phyloP scores from a whole-genome alignment of 2,888 invertebrate genomes.

The Disparrhopalites patrizii region DNA sequence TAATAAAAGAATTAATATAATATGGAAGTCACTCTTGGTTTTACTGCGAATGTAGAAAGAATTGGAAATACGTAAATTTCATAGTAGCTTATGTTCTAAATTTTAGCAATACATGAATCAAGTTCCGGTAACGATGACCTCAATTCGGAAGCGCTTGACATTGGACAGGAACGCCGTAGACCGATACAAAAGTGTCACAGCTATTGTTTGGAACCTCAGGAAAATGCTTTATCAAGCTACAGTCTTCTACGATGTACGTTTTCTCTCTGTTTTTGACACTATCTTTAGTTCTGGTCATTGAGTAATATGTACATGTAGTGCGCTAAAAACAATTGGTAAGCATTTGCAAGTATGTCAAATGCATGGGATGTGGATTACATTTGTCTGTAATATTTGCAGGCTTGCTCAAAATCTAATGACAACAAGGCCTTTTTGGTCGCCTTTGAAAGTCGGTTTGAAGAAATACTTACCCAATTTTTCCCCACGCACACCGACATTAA shows the following conservation, averaged over 20 bases:
- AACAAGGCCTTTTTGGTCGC: conserved; percentile 1
- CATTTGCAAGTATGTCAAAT: neutral
- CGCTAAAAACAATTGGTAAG: neutral
- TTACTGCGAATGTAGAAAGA: neutral
- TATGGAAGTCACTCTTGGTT: neutral
- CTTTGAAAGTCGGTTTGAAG: conserved; percentile 16
- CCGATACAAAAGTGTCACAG: conserved; percentile 14
- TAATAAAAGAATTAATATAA: neutral
- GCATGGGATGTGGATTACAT: neutral
- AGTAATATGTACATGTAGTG: neutral
- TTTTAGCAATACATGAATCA: conserved; percentile 23
- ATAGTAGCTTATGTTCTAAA: neutral
- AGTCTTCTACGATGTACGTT: conserved; percentile 31
- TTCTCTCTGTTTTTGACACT: neutral
- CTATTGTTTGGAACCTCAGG: conserved; percentile 25
- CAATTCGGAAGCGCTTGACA: conserved; percentile 29
- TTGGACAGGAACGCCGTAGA: neutral
- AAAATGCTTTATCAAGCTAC: conserved; percentile 37
- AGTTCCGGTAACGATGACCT: conserved; percentile 27
- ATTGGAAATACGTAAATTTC: neutral
- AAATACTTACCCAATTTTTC: neutral
- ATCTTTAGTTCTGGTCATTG: neutral
- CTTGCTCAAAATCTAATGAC: conserved; percentile 20
- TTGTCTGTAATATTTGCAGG: neutral
- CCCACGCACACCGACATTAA: conserved; percentile 6